phyloP scores from a whole-genome alignment of 2,113 vertebrate genomes.

The Psephotus haematonotus region DNA sequence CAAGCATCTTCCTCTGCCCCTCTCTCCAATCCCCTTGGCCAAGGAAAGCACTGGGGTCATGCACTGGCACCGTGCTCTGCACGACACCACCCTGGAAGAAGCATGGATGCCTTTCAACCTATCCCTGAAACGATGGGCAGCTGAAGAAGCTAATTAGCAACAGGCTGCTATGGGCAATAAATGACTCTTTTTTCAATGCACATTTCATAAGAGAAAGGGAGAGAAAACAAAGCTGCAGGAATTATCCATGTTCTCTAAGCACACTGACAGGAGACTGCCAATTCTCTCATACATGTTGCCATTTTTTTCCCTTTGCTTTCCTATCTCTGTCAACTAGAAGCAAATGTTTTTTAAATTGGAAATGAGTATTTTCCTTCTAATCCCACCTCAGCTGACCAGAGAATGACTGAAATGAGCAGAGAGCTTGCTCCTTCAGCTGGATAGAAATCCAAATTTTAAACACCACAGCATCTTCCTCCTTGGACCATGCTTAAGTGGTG shows the following conservation, averaged over 20 bases:
- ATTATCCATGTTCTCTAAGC: neutral
- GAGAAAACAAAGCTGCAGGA: neutral
- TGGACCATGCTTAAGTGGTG: neutral
- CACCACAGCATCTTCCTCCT: neutral
- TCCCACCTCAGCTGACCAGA: neutral
- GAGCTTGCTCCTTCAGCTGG: neutral
- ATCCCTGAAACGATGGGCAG: neutral
- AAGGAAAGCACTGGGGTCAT: accelerated
- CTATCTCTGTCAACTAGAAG: neutral
- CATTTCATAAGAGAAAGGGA: neutral
- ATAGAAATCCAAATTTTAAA: neutral
- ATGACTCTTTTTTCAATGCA: neutral
- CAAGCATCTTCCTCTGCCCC: neutral
- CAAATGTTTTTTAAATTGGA: neutral
- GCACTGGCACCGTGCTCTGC: neutral
- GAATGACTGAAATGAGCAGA: neutral
- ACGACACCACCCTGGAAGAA: neutral
- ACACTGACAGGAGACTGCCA: neutral
- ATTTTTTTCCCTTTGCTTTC: neutral
- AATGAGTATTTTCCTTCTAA: neutral
- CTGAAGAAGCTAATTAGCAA: neutral
- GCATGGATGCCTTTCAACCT: accelerated
- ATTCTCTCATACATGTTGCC: neutral
- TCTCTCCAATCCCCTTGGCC: accelerated
- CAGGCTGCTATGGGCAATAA: neutral